Evolutionary conservation across 2,888 invertebrate species (phyloP), one percentile per base, ranked within the genome.

Genomic region (Plebejus melissa): DNA sequence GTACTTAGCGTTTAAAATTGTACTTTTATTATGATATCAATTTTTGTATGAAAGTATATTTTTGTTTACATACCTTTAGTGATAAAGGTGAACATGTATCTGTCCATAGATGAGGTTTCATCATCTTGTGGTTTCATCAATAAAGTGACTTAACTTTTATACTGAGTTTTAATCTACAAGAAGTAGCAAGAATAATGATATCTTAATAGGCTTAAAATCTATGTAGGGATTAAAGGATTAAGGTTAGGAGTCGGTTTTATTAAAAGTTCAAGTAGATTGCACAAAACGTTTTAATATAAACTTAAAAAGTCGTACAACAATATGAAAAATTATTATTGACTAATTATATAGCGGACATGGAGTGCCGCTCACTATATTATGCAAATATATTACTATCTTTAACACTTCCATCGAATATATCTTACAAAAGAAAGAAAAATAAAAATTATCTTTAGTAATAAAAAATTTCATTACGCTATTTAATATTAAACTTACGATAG

Each of bases 221-320:
- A 6, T 9, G 41, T 41, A 50, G 13, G 54, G 16, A 54, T 54
- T 54, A 16, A 16, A 16, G 54, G 54, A 16, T 46, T 13, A 16
- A 4, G 54, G 54, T 4, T 11, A 50, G 13, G 50, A 50, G 16
- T 54, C 4, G 16, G 54, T 13, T 54, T 16, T 2, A 54, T 76
- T 76, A 84, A 88, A 80, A 86, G 83, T 83, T 84, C 77, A 84
- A 88, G 85, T 91, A 93, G 94, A 96, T 96, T 96, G 95, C 96
- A 96, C 96, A 96, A 96, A 95, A 96, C 95, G 95, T 96, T 96
- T 96, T 96, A 96, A 96, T 96, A 96, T 96, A 96, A 96, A 96
- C 96, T 96, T 96, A 96, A 96, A 96, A 96, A 96, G 95, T 94
- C 95, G 96, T 96, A 96, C 96, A 96, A 96, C 96, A 96, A 96